These are phyloP conservation scores for Gryon sp. DNA, from an alignment of 1,140 invertebrate genomes.

Conservation along the genomic window DNA sequence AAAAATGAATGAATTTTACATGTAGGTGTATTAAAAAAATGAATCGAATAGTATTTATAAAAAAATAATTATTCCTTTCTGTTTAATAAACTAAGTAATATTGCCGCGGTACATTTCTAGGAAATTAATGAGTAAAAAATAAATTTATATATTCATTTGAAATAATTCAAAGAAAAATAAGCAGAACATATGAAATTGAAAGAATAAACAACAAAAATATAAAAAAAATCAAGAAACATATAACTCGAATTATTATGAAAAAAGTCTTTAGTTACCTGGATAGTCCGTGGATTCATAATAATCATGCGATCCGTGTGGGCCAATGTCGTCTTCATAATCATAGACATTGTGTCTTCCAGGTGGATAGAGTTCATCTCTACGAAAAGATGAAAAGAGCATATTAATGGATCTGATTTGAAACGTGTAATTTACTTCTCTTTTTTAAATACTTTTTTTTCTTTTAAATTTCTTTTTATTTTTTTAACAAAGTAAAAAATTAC, in stretches of 20 bases:
- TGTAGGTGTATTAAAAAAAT: no score
- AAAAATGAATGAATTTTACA: no score
- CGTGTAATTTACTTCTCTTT: conserved; percentile 8
- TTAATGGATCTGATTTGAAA: conserved; percentile 37
- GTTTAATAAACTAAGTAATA: no score
- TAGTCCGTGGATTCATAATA: conserved; percentile 77
- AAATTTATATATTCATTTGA: no score
- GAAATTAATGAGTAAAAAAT: no score
- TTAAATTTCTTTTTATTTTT: no score
- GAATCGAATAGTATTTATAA: no score
- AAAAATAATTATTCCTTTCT: no score
- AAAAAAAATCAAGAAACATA: neutral
- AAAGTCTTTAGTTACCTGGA: no score
- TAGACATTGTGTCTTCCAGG: conserved; percentile 65
- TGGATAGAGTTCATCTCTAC: conserved; percentile 71
- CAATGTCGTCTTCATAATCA: conserved; percentile 76
- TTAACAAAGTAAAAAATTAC: neutral
- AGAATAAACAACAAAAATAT: neutral
- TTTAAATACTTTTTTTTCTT: neutral
- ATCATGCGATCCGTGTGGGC: conserved; percentile 74
- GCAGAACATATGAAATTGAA: no score
- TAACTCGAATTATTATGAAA: no score
- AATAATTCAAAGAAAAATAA: no score
- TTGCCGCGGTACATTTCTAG: neutral
- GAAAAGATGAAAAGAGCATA: conserved; percentile 50